Conservation (phyloP, 30 jellyfish, hydroid and myxozoan species). For the Hydractinia echinata region DNA sequence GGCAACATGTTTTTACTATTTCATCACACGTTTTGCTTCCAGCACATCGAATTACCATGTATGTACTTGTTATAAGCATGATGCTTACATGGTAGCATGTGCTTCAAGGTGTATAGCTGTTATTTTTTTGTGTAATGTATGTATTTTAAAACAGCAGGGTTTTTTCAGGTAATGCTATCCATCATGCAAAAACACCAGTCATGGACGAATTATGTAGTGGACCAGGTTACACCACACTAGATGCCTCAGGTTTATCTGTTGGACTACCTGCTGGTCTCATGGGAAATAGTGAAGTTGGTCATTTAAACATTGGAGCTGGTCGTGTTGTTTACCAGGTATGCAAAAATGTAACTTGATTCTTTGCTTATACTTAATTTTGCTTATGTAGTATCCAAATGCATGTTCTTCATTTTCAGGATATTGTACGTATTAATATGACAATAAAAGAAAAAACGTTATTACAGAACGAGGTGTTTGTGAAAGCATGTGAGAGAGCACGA, state of each 20-base stretch:
- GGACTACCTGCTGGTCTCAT: constrained; percentile 98
- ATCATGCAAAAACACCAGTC: constrained; percentile 93
- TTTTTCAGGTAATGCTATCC: constrained; percentile 94
- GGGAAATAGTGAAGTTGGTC: constrained; percentile 99
- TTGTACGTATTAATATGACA: constrained; percentile 91
- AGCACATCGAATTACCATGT: background rate
- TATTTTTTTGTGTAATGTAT: background rate
- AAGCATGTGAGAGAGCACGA: constrained; percentile 79
- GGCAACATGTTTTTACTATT: too few species aligned
- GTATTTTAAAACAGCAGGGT: background rate
- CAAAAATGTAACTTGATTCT: background rate
- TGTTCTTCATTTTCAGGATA: constrained; percentile 49
- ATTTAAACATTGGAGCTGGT: constrained; percentile 98
- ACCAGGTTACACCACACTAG: constrained; percentile 75
- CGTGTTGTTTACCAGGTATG: constrained; percentile 77
- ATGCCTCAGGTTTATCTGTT: constrained; percentile 96
- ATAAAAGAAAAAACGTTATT: constrained; percentile 56
- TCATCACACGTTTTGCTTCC: too few species aligned
- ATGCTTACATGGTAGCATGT: background rate
- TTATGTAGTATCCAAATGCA: background rate
- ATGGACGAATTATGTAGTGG: constrained; percentile 96
- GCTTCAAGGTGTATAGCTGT: background rate
- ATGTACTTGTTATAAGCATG: background rate
- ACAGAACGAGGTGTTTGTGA: constrained; percentile 57
- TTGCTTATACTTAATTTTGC: background rate